These are phyloP conservation scores for Chydorus sphaericus DNA, from an alignment of 2,888 invertebrate species.

Conservation along the genomic window DNA sequence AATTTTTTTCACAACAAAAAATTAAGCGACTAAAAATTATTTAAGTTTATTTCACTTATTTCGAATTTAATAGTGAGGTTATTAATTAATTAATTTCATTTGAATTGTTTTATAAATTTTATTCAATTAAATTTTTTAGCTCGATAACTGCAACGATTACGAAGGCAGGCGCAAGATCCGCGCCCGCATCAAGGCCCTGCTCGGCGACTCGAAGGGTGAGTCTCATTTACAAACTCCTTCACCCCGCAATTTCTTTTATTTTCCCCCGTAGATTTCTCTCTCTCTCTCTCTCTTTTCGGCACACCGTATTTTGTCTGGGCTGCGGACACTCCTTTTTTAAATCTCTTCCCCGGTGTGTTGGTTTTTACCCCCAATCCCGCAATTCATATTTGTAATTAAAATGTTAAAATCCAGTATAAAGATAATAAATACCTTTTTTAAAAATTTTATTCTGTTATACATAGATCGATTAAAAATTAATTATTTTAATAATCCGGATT, in stretches of 20 bases:
- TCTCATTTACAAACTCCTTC: no score
- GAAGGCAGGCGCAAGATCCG: constrained; percentile 70
- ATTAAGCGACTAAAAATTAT: no score
- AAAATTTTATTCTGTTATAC: no score
- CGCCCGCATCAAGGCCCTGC: constrained; percentile 62
- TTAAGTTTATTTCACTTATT: no score
- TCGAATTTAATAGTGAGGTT: no score
- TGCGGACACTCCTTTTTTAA: background rate
- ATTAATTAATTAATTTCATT: no score
- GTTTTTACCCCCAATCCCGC: background rate
- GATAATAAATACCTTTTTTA: no score
- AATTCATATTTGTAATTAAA: no score
- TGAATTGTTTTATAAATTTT: background rate
- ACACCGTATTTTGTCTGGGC: background rate
- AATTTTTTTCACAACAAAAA: no score
- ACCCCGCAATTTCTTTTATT: background rate
- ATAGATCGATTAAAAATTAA: no score
- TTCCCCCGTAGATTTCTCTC: background rate
- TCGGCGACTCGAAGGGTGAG: constrained; percentile 67
- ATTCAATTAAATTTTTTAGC: constrained; percentile 35
- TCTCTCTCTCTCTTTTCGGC: background rate
- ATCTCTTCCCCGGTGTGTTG: background rate
- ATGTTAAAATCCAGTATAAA: no score
- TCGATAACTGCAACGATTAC: constrained; percentile 72
- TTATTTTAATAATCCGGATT: no score